A percentile compares a stretch with the other conserved stretches of the same genome.
Evolutionary conservation across 1,140 invertebrate species (phyloP).

Genomic region (Aricia agestis): DNA sequence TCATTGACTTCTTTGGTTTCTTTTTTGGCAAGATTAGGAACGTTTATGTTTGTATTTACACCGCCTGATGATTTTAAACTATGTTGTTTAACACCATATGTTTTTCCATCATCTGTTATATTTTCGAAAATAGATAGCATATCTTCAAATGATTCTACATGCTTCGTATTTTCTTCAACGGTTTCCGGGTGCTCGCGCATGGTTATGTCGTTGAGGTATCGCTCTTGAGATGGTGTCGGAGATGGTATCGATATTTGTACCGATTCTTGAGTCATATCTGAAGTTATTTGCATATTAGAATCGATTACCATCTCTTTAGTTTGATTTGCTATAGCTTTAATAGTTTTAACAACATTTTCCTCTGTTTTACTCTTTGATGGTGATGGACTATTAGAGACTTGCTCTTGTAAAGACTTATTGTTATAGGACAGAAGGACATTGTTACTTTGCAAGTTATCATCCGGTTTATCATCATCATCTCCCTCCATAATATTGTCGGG

Average conservation of each 20-base stretch:
- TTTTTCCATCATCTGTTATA: conserved; percentile 75
- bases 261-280: conserved; percentile 76
- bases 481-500: conserved; percentile 76
- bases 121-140: conserved; percentile 83
- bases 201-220: conserved; percentile 78
- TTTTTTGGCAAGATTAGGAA: conserved; percentile 38
- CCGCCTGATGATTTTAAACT: conserved; percentile 36
- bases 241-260: conserved; percentile 79
- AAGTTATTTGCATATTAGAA: conserved; percentile 72
- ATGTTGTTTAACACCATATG: conserved; percentile 54
- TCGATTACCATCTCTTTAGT: conserved; percentile 73
- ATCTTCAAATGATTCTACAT: conserved; percentile 81
- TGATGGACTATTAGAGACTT: conserved; percentile 38
- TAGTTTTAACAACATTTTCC: conserved; percentile 65
- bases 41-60: conserved; percentile 40
- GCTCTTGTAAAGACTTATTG: conserved; percentile 49
- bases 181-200: conserved; percentile 75
- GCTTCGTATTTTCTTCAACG: conserved; percentile 68
- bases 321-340: conserved; percentile 70
- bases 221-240: conserved; percentile 78
- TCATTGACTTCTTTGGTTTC: conserved; percentile 57
- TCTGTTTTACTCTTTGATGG: conserved; percentile 43
- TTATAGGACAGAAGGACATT: conserved; percentile 50
- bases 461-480: conserved; percentile 71
- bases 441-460: conserved; percentile 55